Percentiles rank a stretch among this genome's conserved stretches.
phyloP scores from a whole-genome alignment of 2,797 vertebrate genomes.

The Silurus aristotelis region DNA sequence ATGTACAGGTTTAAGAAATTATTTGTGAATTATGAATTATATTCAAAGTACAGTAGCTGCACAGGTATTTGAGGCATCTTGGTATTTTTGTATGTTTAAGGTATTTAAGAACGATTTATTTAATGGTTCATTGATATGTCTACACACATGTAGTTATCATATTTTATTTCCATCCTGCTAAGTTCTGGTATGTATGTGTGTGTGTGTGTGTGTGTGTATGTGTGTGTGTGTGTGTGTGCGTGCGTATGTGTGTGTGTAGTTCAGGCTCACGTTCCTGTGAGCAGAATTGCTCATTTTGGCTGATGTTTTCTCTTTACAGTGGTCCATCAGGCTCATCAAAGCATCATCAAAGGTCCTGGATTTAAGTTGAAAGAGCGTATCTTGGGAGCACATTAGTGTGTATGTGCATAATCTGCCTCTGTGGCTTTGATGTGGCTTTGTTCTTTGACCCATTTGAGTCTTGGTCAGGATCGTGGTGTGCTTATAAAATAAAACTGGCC shows the following conservation, averaged over 20 bases:
- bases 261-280: conserved; percentile 59
- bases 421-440: conserved; percentile 62
- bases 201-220: neutral
- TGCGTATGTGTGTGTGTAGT: conserved; percentile 21
- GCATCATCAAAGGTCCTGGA: conserved; percentile 70
- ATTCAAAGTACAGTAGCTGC: neutral
- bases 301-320: conserved; percentile 66
- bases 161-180: neutral
- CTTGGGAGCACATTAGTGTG: conserved; percentile 72
- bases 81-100: neutral
- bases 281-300: conserved; percentile 63
- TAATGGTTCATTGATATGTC: conserved; percentile 18
- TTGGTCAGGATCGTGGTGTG: conserved; percentile 51
- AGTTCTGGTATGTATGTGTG: neutral
- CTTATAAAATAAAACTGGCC: conserved; percentile 52
- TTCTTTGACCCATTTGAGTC: conserved; percentile 70
- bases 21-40: neutral
- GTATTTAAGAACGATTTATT: conserved; percentile 25
- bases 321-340: conserved; percentile 61
- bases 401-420: conserved; percentile 67
- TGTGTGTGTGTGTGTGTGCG: neutral
- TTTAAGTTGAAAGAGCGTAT: conserved; percentile 69
- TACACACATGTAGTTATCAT: neutral
- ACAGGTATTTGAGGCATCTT: conserved; percentile 11
- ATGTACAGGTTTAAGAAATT: neutral